Percentiles rank a stretch among this genome's conserved stretches.
Conservation (phyloP, 1,140 invertebrate species). For the Frieseomelitta varia region DNA sequence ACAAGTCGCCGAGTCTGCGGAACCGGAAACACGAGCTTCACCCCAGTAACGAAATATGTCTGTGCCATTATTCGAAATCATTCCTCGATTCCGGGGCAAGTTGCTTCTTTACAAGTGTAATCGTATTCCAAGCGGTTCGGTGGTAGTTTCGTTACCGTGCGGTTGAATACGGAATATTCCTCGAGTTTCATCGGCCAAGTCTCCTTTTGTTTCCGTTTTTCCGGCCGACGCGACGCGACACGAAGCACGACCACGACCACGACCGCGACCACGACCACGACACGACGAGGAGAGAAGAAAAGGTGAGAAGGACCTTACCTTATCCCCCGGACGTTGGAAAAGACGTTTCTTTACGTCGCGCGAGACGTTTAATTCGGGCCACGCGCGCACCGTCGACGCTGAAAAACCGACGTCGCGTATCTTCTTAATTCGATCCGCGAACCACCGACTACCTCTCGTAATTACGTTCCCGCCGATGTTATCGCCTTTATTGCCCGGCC, state of each 20-base stretch:
- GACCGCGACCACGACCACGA: no score
- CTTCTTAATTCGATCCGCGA: slow-evolving; percentile 52
- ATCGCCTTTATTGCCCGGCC: slow-evolving; percentile 53
- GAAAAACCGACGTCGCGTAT: slow-evolving; percentile 21
- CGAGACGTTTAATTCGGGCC: neutral
- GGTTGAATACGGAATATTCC: slow-evolving; percentile 35
- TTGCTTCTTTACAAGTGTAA: slow-evolving; percentile 32
- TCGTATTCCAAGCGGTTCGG: slow-evolving; percentile 38
- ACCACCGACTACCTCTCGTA: slow-evolving; percentile 34
- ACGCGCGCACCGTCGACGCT: neutral
- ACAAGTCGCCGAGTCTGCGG: slow-evolving; percentile 31
- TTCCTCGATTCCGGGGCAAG: slow-evolving; percentile 23
- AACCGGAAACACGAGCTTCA: slow-evolving; percentile 37
- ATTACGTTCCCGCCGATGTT: slow-evolving; percentile 53
- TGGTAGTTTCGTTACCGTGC: slow-evolving; percentile 15
- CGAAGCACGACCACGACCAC: no score
- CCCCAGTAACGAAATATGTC: slow-evolving; percentile 44
- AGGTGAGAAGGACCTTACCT: neutral
- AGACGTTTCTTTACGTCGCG: neutral
- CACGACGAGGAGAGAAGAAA: neutral
- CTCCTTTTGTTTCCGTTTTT: slow-evolving; percentile 25
- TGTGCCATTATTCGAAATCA: slow-evolving; percentile 41
- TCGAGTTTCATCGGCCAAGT: slow-evolving; percentile 36
- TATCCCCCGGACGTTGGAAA: neutral
- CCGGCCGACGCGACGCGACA: neutral